Base-by-base conservation (phyloP, 2,888 invertebrate genomes). In the Steinernema hermaphroditum region DNA sequence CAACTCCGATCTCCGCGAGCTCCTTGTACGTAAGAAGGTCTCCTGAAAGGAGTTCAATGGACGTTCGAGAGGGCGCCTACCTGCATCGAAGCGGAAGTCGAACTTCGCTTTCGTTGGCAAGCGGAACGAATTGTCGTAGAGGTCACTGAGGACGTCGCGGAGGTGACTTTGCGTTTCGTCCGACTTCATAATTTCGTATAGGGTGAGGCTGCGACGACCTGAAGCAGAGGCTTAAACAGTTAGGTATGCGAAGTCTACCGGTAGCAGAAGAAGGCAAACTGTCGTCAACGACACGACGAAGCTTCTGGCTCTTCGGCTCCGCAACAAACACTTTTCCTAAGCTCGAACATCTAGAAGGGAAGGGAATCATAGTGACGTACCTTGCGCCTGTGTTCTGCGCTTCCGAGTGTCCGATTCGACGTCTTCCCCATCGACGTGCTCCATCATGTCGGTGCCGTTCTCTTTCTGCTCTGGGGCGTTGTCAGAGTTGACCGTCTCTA, bases 11-110 rank as follows among this genome's bases (percentile, higher is more conserved):
- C n/a, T 62, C 62, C 16, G 62, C 72, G 16, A 75, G 44, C 19
- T 77, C 77, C 24, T 69, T 46, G 50, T 70, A 76, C 16, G 72
- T 69, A 14, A 76, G 54, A 14, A 74, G 44, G 1, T 46, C 69
- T 19, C 71, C 77, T 70, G 27, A 46, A 71, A 32, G 37, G 1
- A 50, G 57, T 29, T 27, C 6, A 16, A 16, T 37, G n/a, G 46
- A 46, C 46, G 2, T n/a, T 4, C 16, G 4, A 16, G 19, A 46
- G 4, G 19, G 16, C 9, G n/a, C 29, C 14, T 32, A 62, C 62
- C 62, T 1, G 62, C 62, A 29, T 62, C 62, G 34, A 62, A 62
- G 62, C 62, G 22, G 62, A 62, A 62, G 16, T 62, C 62, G n/a
- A 62, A 62, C 2, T 16, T 24, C 2, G 62, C 62, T 2, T 14